Evolutionary conservation across 2,888 invertebrate species (phyloP).

Genomic region (Apamea monoglypha): DNA sequence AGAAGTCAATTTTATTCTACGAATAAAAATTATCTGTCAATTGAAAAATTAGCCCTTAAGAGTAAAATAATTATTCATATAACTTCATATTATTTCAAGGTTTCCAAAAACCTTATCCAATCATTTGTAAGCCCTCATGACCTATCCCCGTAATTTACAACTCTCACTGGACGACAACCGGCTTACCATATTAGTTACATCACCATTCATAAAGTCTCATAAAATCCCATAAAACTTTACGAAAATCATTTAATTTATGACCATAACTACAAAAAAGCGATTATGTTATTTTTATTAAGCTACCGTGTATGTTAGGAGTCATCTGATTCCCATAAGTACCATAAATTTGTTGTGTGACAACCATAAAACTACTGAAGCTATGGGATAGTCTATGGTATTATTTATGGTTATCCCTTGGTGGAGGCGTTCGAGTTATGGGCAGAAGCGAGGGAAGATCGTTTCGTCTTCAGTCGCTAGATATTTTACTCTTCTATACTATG

Average conservation of each 20-base stretch:
- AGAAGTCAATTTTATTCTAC: no score
- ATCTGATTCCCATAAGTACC: slow-evolving; percentile 57
- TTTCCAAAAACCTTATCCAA: slow-evolving; percentile 6
- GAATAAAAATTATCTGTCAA: no score
- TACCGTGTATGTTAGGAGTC: slow-evolving; percentile 61
- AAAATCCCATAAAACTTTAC: slow-evolving; percentile 54
- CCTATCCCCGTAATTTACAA: slow-evolving; percentile 50
- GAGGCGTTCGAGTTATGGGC: slow-evolving; percentile 53
- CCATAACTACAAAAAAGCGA: slow-evolving; percentile 54
- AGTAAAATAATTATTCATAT: not conserved
- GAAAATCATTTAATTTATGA: slow-evolving; percentile 66
- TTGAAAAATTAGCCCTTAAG: no score
- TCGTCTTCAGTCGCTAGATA: not conserved
- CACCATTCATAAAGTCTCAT: slow-evolving; percentile 35
- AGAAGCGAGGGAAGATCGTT: slow-evolving; percentile 21
- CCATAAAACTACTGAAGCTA: slow-evolving; percentile 78
- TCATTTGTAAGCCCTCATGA: slow-evolving; percentile 43
- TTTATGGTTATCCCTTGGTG: slow-evolving; percentile 79
- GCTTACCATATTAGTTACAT: slow-evolving; percentile 48
- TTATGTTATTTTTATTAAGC: slow-evolving; percentile 58
- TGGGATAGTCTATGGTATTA: slow-evolving; percentile 77
- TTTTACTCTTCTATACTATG: not conserved
- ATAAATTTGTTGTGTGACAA: slow-evolving; percentile 82
- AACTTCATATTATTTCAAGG: not conserved
- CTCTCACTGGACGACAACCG: slow-evolving; percentile 45